phyloP scores from a whole-genome alignment of 1,140 invertebrate species.

The Dufourea novaeangliae region DNA sequence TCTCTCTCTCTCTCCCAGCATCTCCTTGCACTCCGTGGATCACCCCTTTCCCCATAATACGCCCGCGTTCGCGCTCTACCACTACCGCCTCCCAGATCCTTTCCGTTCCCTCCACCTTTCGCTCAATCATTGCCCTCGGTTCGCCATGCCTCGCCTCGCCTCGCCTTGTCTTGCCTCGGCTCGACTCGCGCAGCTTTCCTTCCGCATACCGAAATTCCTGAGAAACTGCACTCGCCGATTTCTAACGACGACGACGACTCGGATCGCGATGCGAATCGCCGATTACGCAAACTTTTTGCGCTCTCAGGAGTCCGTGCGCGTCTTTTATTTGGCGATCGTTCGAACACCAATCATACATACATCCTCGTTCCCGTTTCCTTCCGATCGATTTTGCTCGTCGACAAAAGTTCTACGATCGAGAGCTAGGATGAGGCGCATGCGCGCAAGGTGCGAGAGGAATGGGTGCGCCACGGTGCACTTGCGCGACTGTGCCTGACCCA shows the following conservation, averaged over 20 bases:
- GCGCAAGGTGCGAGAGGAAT: conserved; percentile 60
- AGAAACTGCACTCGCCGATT: conserved; percentile 67
- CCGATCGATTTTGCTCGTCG: no score
- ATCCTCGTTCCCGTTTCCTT: no score
- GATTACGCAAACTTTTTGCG: no score
- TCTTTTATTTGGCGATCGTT: no score
- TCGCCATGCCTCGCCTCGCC: no score
- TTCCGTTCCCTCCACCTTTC: conserved; percentile 3
- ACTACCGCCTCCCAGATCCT: neutral
- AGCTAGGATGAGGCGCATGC: conserved; percentile 28
- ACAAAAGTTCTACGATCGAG: conserved; percentile 7
- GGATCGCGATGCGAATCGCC: neutral
- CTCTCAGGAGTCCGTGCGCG: no score
- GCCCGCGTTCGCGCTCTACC: neutral
- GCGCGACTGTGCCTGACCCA: conserved; percentile 65
- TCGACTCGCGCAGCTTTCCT: conserved; percentile 70
- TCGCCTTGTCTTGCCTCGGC: neutral
- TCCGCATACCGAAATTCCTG: conserved; percentile 77
- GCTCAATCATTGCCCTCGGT: conserved; percentile 31
- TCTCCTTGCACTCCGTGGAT: neutral
- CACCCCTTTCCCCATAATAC: neutral
- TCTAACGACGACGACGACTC: conserved; percentile 58
- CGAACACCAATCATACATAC: no score
- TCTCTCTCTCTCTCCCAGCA: neutral
- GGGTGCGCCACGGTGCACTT: conserved; percentile 61